Evolutionary conservation across 2,113 vertebrate genomes (phyloP).

Genomic region (Gavia stellata): DNA sequence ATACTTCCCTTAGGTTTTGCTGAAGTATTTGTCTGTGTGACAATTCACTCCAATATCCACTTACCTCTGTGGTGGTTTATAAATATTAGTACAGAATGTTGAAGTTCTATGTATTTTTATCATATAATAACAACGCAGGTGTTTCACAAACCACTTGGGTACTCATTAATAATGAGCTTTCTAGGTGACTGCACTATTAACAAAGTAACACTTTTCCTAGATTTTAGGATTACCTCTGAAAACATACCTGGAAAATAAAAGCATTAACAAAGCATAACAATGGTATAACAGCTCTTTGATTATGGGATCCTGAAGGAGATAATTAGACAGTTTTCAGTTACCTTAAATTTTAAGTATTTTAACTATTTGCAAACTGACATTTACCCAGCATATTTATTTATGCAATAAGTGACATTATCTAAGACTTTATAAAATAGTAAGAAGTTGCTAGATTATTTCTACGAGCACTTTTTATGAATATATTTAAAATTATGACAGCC

Average conservation of each 20-base stretch:
- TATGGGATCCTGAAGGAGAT: not conserved
- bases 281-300: not conserved
- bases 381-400: not conserved
- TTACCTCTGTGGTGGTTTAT: conserved; percentile 30
- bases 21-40: not conserved
- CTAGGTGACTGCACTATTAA: not conserved
- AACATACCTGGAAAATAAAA: not conserved
- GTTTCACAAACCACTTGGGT: not conserved
- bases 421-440: not conserved
- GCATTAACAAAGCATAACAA: not conserved
- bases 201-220: not conserved
- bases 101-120: conserved; percentile 3
- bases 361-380: not conserved
- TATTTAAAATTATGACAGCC: not conserved
- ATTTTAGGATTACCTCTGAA: not conserved
- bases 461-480: not conserved
- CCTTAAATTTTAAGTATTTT: not conserved
- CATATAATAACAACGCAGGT: not conserved
- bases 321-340: not conserved
- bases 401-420: not conserved
- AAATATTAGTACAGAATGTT: conserved; percentile 8
- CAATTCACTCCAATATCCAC: not conserved
- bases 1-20: not conserved
- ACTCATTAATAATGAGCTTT: conserved; percentile 11
- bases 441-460: not conserved